Conservation (phyloP, 1,140 invertebrate species). For the Drosophila guanche region DNA sequence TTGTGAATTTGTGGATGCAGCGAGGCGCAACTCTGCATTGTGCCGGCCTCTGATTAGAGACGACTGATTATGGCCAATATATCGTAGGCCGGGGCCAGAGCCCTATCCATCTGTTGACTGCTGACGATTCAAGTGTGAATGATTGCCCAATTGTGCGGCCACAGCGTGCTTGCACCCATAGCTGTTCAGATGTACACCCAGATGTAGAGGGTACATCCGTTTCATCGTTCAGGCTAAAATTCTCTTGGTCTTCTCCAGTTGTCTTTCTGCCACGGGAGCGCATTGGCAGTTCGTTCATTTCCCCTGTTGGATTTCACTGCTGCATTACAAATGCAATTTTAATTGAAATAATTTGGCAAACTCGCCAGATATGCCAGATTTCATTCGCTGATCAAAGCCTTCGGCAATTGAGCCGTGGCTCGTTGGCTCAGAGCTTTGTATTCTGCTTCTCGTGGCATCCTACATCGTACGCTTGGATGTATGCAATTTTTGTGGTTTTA, state of each 20-base stretch:
- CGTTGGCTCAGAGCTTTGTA: conserved; percentile 26
- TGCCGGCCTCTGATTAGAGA: conserved; percentile 61
- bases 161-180: conserved; percentile 23
- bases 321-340: conserved; percentile 73
- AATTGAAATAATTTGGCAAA: conserved; percentile 69
- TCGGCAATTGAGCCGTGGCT: conserved; percentile 61
- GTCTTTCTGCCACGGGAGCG: conserved; percentile 5
- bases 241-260: too few relatives aligned
- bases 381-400: conserved; percentile 33
- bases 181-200: not conserved
- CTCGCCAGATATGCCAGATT: conserved; percentile 38
- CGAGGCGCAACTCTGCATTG: conserved; percentile 30
- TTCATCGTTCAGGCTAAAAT: not conserved
- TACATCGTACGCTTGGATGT: conserved; percentile 29
- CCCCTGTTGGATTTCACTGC: not conserved
- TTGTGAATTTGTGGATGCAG: conserved; percentile 43
- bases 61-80: conserved; percentile 64
- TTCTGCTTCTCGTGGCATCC: conserved; percentile 11
- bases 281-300: conserved; percentile 14
- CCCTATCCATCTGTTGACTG: conserved; percentile 25
- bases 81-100: conserved; percentile 32
- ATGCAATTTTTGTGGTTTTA: conserved; percentile 50
- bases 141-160: conserved; percentile 55
- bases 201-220: not conserved
- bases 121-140: conserved; percentile 64